Percentiles rank a stretch among this genome's conserved stretches.
phyloP scores from a whole-genome alignment of 1,140 invertebrate genomes.

The Dryas iulia region DNA sequence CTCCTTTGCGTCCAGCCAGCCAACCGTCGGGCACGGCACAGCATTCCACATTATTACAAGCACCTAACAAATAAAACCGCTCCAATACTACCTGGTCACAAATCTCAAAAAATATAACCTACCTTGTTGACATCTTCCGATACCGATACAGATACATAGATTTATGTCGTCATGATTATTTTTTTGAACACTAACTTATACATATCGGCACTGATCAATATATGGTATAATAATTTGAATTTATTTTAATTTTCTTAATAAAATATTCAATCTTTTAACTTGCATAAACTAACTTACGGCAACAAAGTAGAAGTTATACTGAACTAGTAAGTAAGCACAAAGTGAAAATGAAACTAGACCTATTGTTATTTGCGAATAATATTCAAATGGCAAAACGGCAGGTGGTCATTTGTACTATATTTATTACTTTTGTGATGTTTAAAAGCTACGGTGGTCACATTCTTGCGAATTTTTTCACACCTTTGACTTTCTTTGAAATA shows the following conservation, averaged over 20 bases:
- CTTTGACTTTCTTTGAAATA: constrained; percentile 45
- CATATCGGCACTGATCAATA: not conserved
- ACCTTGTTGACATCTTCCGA: constrained; percentile 64
- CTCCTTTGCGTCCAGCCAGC: constrained; percentile 45
- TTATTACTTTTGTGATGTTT: constrained; percentile 35
- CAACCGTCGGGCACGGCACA: constrained; percentile 47
- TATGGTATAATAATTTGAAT: not conserved
- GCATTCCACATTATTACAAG: constrained; percentile 71
- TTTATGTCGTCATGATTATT: constrained; percentile 15
- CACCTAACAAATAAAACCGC: constrained; percentile 72
- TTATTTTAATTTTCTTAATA: not conserved
- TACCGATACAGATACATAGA: constrained; percentile 48
- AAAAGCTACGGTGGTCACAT: constrained; percentile 51
- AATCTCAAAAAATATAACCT: constrained; percentile 54
- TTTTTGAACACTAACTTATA: not conserved
- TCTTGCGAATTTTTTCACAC: constrained; percentile 55
- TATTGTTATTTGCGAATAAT: constrained; percentile 65
- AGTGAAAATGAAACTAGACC: constrained; percentile 57
- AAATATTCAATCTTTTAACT: not conserved
- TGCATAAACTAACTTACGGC: constrained; percentile 13
- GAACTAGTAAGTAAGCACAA: constrained; percentile 27
- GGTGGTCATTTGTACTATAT: constrained; percentile 59
- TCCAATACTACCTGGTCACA: constrained; percentile 66
- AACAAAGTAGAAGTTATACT: constrained; percentile 32
- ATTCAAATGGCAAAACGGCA: constrained; percentile 69